Percentiles rank a stretch among this genome's conserved stretches.
Evolutionary conservation across 2,113 vertebrate genomes (phyloP).

Genomic region (Saguinus midas): DNA sequence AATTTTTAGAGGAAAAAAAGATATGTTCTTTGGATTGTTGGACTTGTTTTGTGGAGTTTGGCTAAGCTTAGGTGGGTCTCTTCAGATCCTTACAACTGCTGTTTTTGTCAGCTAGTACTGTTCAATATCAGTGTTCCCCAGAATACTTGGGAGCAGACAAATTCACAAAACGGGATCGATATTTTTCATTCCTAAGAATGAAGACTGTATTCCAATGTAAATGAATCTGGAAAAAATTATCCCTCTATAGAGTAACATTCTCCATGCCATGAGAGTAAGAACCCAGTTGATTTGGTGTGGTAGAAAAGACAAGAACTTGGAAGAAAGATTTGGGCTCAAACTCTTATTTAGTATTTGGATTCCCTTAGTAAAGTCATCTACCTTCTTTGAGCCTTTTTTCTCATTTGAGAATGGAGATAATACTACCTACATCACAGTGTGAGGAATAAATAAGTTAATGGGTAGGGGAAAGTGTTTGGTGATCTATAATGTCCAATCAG

Average conservation of each 20-base stretch:
- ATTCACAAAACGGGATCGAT: not conserved
- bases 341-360: not conserved
- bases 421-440: not conserved
- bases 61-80: not conserved
- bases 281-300: not conserved
- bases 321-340: slow-evolving; percentile 6
- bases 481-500: not conserved
- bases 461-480: not conserved
- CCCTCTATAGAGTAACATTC: not conserved
- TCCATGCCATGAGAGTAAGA: not conserved
- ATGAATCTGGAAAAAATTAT: not conserved
- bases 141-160: not conserved
- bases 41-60: not conserved
- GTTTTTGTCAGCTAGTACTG: not conserved
- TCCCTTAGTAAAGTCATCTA: not conserved
- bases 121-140: not conserved
- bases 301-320: not conserved
- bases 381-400: not conserved
- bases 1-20: not conserved
- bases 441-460: not conserved
- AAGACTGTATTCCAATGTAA: not conserved
- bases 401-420: not conserved
- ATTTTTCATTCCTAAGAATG: not conserved
- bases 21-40: not conserved
- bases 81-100: not conserved